phyloP scores from a whole-genome alignment of 2,888 invertebrate genomes.

The Euclidia mi region DNA sequence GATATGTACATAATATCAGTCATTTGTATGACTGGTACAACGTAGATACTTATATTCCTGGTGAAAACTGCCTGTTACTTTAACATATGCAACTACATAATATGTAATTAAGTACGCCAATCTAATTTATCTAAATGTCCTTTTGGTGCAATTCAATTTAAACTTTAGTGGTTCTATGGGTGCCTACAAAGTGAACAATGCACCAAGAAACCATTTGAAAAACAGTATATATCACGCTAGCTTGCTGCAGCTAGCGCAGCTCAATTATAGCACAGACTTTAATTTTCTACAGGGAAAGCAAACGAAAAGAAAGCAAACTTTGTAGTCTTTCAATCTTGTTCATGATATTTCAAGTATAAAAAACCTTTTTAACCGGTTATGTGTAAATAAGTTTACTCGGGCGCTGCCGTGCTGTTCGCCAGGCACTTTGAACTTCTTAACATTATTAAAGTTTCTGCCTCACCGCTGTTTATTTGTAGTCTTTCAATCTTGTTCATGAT shows the following conservation, averaged over 20 bases:
- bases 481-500: background rate
- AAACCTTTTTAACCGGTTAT: constrained; percentile 9
- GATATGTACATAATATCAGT: too few relatives aligned
- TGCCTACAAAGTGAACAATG: too few relatives aligned
- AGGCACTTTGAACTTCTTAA: constrained; percentile 48
- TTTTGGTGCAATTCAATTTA: too few relatives aligned
- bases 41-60: too few relatives aligned
- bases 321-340: background rate
- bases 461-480: constrained; percentile 18
- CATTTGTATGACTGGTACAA: too few relatives aligned
- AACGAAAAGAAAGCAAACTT: constrained; percentile 1
- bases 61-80: too few relatives aligned
- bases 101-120: too few relatives aligned
- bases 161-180: too few relatives aligned
- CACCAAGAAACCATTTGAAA: too few relatives aligned
- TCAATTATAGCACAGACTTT: background rate
- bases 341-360: constrained; percentile 3
- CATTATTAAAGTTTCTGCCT: constrained; percentile 48
- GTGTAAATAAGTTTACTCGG: constrained; percentile 22
- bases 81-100: too few relatives aligned
- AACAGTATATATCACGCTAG: too few relatives aligned
- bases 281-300: background rate
- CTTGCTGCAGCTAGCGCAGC: background rate
- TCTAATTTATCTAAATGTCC: too few relatives aligned
- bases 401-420: constrained; percentile 9